phyloP scores from a whole-genome alignment of 2,113 vertebrate species.

The Chrysemys picta region DNA sequence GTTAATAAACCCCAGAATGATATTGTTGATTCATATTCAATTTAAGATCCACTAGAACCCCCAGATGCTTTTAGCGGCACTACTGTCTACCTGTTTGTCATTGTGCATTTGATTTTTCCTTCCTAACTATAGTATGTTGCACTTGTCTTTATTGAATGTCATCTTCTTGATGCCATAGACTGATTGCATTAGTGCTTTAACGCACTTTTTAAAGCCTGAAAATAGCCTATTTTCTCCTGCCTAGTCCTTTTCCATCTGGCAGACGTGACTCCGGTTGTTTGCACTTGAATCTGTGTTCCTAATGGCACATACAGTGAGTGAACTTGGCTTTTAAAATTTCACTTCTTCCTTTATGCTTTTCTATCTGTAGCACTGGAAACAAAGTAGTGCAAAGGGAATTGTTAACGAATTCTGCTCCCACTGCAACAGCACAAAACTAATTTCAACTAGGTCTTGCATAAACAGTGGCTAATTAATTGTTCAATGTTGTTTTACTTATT shows the following conservation, averaged over 20 bases:
- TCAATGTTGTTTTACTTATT: neutral
- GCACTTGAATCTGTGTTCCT: constrained; percentile 18
- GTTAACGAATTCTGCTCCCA: constrained; percentile 19
- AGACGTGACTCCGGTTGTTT: neutral
- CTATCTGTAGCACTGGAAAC: constrained; percentile 1
- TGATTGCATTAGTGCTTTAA: neutral
- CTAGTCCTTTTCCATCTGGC: neutral
- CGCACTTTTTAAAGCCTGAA: neutral
- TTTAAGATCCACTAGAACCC: neutral
- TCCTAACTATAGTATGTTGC: neutral
- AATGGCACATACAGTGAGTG: constrained; percentile 21
- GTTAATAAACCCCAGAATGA: neutral
- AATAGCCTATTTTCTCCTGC: neutral
- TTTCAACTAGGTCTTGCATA: neutral
- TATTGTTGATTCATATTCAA: neutral
- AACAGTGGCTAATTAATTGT: neutral
- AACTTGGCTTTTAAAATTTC: constrained; percentile 31
- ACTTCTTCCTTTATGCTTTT: constrained; percentile 43
- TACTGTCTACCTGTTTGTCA: neutral
- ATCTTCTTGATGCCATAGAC: neutral
- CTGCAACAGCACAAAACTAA: neutral
- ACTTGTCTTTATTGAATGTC: neutral
- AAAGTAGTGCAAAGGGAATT: neutral
- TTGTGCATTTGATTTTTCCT: neutral
- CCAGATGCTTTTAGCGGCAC: neutral